phyloP scores from a whole-genome alignment of 2,888 invertebrate genomes.

The Blera fallax region DNA sequence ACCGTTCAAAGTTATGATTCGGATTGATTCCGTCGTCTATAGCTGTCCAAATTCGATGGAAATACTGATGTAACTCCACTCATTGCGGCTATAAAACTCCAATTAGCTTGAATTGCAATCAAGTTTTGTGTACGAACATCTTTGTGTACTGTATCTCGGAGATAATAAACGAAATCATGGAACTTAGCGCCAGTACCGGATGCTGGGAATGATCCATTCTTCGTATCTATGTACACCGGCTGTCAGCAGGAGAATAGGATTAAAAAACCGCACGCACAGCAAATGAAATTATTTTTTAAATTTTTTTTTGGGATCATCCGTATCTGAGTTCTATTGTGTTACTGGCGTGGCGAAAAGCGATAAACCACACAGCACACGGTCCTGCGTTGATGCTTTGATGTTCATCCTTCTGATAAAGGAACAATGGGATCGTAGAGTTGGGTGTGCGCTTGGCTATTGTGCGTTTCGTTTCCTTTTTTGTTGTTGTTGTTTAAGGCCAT shows the following conservation, averaged over 20 bases:
- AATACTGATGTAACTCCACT: background rate
- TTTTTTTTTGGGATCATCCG: slow-evolving; percentile 49
- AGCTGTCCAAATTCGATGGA: slow-evolving; percentile 23
- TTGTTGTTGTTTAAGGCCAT: background rate
- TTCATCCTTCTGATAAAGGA: slow-evolving; percentile 57
- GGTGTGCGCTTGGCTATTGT: slow-evolving; percentile 13
- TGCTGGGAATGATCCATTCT: background rate
- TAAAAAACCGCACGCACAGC: slow-evolving; percentile 53
- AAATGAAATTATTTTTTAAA: slow-evolving; percentile 10
- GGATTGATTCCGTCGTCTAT: too few species aligned
- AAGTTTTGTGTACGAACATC: slow-evolving; percentile 36
- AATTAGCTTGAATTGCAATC: slow-evolving; percentile 59
- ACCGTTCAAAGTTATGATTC: slow-evolving; percentile 24
- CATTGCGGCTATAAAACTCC: slow-evolving; percentile 25
- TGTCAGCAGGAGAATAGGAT: slow-evolving; percentile 59
- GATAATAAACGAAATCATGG: slow-evolving; percentile 44
- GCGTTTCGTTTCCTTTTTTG: background rate
- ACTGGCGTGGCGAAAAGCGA: slow-evolving; percentile 49
- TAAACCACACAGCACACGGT: slow-evolving; percentile 60
- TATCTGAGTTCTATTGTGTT: slow-evolving; percentile 36
- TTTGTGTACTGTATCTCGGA: slow-evolving; percentile 37
- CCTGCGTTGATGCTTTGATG: slow-evolving; percentile 25
- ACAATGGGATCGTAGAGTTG: slow-evolving; percentile 47
- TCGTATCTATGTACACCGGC: background rate
- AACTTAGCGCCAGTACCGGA: slow-evolving; percentile 54